Percentiles rank a stretch among this genome's conserved stretches.
Evolutionary conservation across 2,888 invertebrate species (phyloP).

Genomic region (Iphiclides podalirius): DNA sequence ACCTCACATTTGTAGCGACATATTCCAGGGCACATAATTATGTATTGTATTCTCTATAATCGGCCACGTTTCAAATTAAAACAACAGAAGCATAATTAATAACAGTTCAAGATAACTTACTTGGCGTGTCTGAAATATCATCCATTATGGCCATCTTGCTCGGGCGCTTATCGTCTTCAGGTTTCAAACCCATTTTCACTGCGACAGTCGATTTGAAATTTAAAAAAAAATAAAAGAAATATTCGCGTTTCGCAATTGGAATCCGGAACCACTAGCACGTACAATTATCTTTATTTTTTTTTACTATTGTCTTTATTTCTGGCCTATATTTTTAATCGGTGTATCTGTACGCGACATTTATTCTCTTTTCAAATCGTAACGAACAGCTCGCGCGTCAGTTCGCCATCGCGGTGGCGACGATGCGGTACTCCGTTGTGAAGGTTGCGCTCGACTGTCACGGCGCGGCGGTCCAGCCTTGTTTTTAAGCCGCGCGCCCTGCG

Average conservation of each 20-base stretch:
- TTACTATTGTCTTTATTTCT: constrained; percentile 37
- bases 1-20: no score
- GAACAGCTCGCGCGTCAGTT: constrained; percentile 49
- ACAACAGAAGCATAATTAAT: no score
- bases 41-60: no score
- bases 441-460: constrained; percentile 66
- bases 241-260: constrained; percentile 29
- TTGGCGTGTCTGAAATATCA: constrained; percentile 58
- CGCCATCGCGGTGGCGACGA: constrained; percentile 42
- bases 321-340: constrained; percentile 47
- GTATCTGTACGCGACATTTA: constrained; percentile 35
- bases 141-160: constrained; percentile 78
- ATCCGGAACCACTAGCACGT: constrained; percentile 20
- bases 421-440: constrained; percentile 50
- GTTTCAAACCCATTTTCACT: constrained; percentile 74
- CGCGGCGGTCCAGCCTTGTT: constrained; percentile 55
- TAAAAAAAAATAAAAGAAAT: constrained; percentile 37
- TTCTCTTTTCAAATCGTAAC: constrained; percentile 29
- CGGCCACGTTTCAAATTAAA: no score
- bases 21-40: no score
- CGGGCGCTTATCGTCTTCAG: constrained; percentile 69
- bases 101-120: constrained; percentile 52
- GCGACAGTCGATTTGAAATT: constrained; percentile 34
- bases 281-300: not conserved
- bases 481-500: constrained; percentile 59